Evolutionary conservation across 92 coral and sea anemone species (phyloP), one percentile per base, ranked within the genome.

Genomic region (Plumapathes pennacea): DNA sequence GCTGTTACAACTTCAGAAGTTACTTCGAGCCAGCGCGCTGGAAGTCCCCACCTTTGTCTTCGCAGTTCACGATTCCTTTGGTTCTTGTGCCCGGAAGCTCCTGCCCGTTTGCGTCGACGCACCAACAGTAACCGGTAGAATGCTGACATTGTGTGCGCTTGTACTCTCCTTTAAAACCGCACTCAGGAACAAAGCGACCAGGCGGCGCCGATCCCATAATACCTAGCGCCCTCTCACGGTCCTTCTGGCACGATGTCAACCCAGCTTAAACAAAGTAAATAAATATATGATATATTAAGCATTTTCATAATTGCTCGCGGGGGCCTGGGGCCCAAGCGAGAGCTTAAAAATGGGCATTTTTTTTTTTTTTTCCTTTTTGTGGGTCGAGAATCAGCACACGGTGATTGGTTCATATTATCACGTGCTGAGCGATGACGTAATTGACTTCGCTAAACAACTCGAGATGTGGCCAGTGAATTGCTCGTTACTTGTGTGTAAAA

Each of bases 81-180:
- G 32, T 62, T 56, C 84, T 86, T 34, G 96, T 87, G 57, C 96
- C 84, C n/a, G 96, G 96, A 21, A 83, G 62, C 64, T 87, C 96
- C 44, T 51, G 57, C 17, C 96, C 96, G 21, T 15, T 40, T 4
- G 40, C 32, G 30, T 84, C 94, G 25, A 83, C 84, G 57, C 98
- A 92, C 96, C 96, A 92, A 45, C 98, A 92, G 75, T 46, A 82
- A 21, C 86, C 84, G 38, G 90, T 80, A 11, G 88, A 55, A 8
- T 63, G 46, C 48, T 76, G 59, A 34, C 98, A 92, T 50, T 92
- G 98, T 34, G 76, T 74, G 11, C 27, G 57, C 19, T 84, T 65
- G 44, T 92, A 92, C 41, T 68, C 67, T 24, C 98, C 98, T 19
- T 33, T 45, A 1, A 38, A 51, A 28, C 77, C 54, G 46, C 99